phyloP scores from a whole-genome alignment of 2,797 vertebrate species.

The Gymnoscopelus braueri region DNA sequence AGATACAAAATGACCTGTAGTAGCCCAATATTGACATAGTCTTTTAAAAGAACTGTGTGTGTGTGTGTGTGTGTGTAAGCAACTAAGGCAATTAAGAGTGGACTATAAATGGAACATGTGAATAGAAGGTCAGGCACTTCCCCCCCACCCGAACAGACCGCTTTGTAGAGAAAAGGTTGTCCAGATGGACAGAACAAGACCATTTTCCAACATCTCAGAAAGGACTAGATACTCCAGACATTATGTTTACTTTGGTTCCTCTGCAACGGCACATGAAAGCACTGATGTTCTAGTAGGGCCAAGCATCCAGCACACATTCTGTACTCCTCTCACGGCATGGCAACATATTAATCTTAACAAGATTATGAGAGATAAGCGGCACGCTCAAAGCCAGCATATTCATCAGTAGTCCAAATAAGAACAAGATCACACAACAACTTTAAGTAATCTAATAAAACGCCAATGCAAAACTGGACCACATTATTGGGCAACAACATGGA shows the following conservation, averaged over 20 bases:
- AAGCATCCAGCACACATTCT: not conserved
- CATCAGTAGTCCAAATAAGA: not conserved
- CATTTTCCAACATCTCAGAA: slow-evolving; percentile 35
- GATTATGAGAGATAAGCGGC: not conserved
- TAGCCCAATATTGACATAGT: too few relatives aligned
- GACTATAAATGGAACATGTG: slow-evolving; percentile 47
- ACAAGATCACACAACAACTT: not conserved
- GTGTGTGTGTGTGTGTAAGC: not conserved
- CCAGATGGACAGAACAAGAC: slow-evolving; percentile 33
- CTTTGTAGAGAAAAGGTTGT: slow-evolving; percentile 29
- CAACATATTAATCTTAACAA: not conserved
- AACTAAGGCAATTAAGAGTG: not conserved
- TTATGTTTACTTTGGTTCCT: slow-evolving; percentile 11
- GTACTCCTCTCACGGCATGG: not conserved
- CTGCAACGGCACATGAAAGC: slow-evolving; percentile 20
- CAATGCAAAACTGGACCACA: not conserved
- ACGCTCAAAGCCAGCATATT: too few relatives aligned
- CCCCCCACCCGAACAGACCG: slow-evolving; percentile 18
- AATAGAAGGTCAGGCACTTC: slow-evolving; percentile 36
- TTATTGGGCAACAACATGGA: too few relatives aligned
- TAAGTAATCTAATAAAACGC: not conserved
- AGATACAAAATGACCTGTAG: not conserved
- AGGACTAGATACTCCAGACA: slow-evolving; percentile 31
- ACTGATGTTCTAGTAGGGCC: slow-evolving; percentile 1
- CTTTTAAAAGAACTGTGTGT: not conserved